phyloP scores from a whole-genome alignment of 2,797 vertebrate species.

The Xenops minutus region DNA sequence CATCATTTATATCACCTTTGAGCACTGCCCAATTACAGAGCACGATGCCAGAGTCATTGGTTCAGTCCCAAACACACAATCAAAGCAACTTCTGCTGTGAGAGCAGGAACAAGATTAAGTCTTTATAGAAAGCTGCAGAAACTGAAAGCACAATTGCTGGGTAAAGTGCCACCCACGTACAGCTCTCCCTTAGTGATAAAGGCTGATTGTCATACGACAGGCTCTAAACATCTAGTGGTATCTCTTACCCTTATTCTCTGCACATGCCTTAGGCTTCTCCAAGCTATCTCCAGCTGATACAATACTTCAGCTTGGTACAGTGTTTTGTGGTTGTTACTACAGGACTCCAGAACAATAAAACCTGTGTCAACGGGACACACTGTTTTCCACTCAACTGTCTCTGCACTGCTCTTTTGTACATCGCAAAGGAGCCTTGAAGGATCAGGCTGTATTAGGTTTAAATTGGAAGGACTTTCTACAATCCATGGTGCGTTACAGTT shows the following conservation, averaged over 20 bases:
- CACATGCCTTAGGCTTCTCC: neutral
- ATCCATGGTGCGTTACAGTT: neutral
- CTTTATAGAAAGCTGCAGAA: neutral
- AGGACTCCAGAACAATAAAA: neutral
- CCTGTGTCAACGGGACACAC: neutral
- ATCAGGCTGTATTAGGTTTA: neutral
- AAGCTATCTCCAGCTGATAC: neutral
- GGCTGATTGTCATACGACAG: neutral
- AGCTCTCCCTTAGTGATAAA: neutral
- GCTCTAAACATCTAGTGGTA: neutral
- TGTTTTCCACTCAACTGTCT: neutral
- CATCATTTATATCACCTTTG: constrained; percentile 39
- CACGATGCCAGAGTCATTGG: neutral
- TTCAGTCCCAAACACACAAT: neutral
- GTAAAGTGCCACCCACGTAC: neutral
- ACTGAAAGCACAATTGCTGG: neutral
- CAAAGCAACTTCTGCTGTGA: neutral
- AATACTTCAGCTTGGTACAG: neutral
- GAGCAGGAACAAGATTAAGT: neutral
- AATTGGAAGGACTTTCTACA: neutral
- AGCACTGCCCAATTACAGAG: neutral
- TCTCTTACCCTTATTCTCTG: neutral
- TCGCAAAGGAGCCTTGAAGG: neutral
- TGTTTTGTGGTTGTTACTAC: neutral
- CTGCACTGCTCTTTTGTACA: neutral